These are phyloP conservation scores for Eulemur rufifrons DNA, from an alignment of 2,113 vertebrate species.

Conservation along the genomic window DNA sequence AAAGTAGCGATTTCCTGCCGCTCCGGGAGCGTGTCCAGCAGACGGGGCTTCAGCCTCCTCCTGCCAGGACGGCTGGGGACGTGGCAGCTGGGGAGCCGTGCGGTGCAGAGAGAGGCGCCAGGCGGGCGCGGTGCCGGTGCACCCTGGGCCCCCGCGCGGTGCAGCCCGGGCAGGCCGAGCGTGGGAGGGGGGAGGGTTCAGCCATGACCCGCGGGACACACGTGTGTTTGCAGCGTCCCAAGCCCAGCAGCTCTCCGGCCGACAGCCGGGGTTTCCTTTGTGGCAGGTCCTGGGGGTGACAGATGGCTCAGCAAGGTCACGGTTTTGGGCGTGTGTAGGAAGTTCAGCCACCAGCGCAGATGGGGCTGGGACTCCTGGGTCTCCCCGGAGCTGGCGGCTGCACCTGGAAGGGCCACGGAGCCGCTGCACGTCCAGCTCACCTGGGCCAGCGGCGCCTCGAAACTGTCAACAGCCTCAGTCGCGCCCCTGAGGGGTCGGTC, in stretches of 20 bases:
- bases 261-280: background rate
- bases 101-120: background rate
- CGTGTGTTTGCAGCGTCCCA: accelerated
- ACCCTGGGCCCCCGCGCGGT: no score
- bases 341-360: accelerated
- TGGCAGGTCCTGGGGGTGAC: background rate
- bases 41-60: background rate
- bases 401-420: accelerated
- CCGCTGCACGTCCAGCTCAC: accelerated
- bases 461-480: background rate
- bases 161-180: no score
- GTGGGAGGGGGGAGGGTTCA: no score
- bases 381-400: background rate
- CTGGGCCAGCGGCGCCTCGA: accelerated
- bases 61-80: slow-evolving; percentile 54
- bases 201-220: background rate
- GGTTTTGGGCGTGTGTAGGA: background rate
- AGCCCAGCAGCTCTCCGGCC: accelerated
- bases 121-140: background rate
- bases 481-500: accelerated
- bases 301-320: accelerated
- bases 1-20: background rate
- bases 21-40: no score
- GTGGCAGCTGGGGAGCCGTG: slow-evolving; percentile 54
- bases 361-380: accelerated